Conservation (phyloP, 2,797 vertebrate species). For the Meriones psammophilus region DNA sequence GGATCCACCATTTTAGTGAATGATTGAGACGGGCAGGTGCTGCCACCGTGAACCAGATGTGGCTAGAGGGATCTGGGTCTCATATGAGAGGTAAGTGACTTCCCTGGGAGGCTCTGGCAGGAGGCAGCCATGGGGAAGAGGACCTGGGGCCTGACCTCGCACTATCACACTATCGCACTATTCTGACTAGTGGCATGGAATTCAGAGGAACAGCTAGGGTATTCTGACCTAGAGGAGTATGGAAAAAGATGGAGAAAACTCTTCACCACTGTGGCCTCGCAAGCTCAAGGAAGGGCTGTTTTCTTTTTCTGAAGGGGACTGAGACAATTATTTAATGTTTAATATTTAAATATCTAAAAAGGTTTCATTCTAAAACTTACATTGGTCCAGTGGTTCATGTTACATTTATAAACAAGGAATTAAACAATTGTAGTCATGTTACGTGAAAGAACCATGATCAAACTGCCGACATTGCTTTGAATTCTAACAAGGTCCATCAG, state of each 20-base stretch:
- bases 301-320: background rate
- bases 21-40: background rate
- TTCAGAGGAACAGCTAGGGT: background rate
- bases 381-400: slow-evolving; percentile 33
- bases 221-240: background rate
- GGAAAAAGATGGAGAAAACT: background rate
- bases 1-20: background rate
- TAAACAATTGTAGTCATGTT: background rate
- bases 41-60: background rate
- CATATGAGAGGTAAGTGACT: background rate
- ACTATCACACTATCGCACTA: no score
- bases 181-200: background rate
- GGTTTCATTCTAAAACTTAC: slow-evolving; percentile 54
- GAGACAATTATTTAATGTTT: background rate
- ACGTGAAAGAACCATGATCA: slow-evolving; percentile 4
- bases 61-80: background rate
- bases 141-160: background rate
- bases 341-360: slow-evolving; percentile 1
- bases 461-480: background rate
- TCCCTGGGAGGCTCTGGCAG: background rate
- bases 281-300: background rate
- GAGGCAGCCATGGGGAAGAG: background rate
- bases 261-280: background rate
- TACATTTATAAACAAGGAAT: slow-evolving; percentile 22
- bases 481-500: background rate